Conservation (phyloP, 2,113 vertebrate genomes). For the Petroica traversi region DNA sequence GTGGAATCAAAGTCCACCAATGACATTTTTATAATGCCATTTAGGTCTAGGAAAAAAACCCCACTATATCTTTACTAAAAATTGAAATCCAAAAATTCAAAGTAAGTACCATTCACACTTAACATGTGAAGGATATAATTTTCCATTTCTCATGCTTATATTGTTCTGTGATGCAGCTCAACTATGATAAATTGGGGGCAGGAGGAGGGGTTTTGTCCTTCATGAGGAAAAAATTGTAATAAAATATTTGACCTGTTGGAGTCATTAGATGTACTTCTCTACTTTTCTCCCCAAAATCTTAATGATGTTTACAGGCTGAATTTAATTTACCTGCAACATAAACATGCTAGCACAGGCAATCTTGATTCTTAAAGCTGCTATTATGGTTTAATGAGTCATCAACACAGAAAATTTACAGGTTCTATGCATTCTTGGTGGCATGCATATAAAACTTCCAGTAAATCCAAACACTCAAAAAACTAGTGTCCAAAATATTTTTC, state of each 20-base stretch:
- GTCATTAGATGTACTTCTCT: background rate
- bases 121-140: background rate
- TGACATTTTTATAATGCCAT: background rate
- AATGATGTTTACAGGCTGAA: background rate
- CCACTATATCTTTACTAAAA: background rate
- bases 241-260: background rate
- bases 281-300: background rate
- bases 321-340: background rate
- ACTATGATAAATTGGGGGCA: rapidly evolving
- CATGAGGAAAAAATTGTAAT: background rate
- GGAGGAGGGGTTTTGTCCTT: background rate
- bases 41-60: background rate
- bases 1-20: background rate
- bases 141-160: background rate
- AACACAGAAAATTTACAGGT: background rate
- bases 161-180: background rate
- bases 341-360: background rate
- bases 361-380: background rate
- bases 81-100: background rate
- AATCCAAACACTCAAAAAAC: background rate
- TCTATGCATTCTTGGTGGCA: background rate
- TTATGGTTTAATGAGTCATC: background rate
- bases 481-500: background rate
- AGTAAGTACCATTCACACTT: background rate
- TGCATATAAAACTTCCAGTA: background rate